Percentiles rank a stretch among this genome's conserved stretches.
Conservation (phyloP, 35 echinoderm and acorn worm species). For the Chiridota heheva region DNA sequence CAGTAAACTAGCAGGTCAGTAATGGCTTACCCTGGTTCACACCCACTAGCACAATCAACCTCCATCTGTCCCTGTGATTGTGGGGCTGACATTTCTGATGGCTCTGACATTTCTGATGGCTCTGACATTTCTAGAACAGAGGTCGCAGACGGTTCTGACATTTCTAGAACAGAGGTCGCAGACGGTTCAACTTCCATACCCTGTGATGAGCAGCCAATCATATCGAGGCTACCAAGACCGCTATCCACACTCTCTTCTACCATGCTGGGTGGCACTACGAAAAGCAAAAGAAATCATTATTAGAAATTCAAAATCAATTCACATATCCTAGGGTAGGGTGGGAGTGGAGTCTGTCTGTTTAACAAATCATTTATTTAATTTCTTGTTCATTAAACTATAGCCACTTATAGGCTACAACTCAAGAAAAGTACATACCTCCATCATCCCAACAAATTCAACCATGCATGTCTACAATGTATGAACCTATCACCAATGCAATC, state of each 20-base stretch:
- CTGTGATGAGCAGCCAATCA: neutral
- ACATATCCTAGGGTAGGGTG: no score
- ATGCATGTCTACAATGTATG: no score
- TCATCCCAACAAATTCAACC: neutral
- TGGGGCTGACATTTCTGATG: neutral
- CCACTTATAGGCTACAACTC: neutral
- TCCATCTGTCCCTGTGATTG: neutral
- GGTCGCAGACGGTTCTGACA: neutral
- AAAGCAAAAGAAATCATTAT: neutral
- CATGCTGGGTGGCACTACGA: neutral
- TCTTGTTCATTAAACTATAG: neutral
- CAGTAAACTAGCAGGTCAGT: no score
- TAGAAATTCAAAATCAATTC: neutral
- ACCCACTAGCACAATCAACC: neutral
- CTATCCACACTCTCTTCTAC: constrained; percentile 29
- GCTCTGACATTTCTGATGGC: neutral
- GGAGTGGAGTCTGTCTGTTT: neutral
- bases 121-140: neutral
- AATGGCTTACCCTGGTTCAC: no score
- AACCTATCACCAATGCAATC: no score
- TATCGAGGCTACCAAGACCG: constrained; percentile 34
- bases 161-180: constrained; percentile 4
- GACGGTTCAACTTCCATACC: constrained; percentile 29
- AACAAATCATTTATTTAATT: neutral
- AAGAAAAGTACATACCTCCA: neutral